Base-by-base conservation (phyloP, 2,888 invertebrate genomes). In the Hypomecis atomaria region DNA sequence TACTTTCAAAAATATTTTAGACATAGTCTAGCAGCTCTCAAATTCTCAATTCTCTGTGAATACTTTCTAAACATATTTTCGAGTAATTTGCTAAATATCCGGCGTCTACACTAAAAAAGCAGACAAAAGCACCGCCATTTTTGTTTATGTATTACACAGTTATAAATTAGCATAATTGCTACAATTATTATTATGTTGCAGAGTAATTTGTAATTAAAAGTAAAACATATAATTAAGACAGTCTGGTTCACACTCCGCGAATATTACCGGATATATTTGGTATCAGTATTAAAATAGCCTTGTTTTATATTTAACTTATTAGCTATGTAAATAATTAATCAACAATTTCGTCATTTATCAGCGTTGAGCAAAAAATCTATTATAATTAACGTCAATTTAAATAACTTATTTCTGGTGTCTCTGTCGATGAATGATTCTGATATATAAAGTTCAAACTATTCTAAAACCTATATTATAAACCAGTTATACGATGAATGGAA, bases 121-220 rank as follows among this genome's bases (percentile, higher is more conserved):
- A 59, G 59, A 64, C 64, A 64, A 64, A 63, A 52, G 59, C 38
- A 49, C 64, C 59, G 59, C 50, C 64, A 64, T 64, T 59, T 63
- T 56, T 50, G 44, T 59, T 54, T 43, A 59, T 53, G 50, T 57
- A 53, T 53, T 59, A 50, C 59, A 52, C 64, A 56, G 64, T 59
- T 59, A 50, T 42, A 64, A 59, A 64, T 64, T 64, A 64, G 47
- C 64, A 64, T 64, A 64, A 64, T 64, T 55, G 64, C 50, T 64
- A 56, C 52, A 50, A 45, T 64, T 59, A 59, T 59, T 64, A 64
- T 56, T 50, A 62, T 62, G 63, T 59, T 55, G 56, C 57, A 55
- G 13, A 23, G 59, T 50, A 53, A 52, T 53, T 62, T 57, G 44
- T 64, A 59, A 56, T 64, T 59, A 56, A 55, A 55, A 40, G 5